Evolutionary conservation across 2,113 vertebrate genomes (phyloP).

Genomic region (Amblyornis subalaris): DNA sequence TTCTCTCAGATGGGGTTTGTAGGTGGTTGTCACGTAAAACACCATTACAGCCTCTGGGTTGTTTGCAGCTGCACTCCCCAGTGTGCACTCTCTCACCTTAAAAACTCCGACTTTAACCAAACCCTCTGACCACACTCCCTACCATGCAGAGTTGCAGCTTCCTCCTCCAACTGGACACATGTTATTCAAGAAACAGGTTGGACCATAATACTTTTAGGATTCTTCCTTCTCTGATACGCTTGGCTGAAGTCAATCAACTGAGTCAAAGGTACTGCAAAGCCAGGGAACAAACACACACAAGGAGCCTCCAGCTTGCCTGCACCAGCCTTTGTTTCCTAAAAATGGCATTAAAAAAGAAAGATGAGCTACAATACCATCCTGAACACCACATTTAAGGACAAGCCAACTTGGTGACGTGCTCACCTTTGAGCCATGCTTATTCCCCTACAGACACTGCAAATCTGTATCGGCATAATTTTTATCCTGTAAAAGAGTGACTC

Average conservation of each 20-base stretch:
- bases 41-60: accelerated
- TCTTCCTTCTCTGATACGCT: background rate
- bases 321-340: background rate
- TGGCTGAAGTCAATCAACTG: background rate
- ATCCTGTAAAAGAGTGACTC: background rate
- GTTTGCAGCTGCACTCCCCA: background rate
- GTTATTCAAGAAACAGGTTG: background rate
- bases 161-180: background rate
- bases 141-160: background rate
- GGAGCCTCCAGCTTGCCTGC: background rate
- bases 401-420: background rate
- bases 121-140: background rate
- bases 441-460: background rate
- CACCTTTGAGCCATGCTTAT: background rate
- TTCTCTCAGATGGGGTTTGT: background rate
- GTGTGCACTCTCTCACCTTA: accelerated
- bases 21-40: background rate
- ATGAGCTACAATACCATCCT: background rate
- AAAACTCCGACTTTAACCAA: background rate
- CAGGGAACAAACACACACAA: background rate
- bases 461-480: background rate
- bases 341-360: background rate
- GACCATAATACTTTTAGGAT: background rate
- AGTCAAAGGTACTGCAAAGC: background rate
- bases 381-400: background rate